A percentile compares a stretch with the other conserved stretches of the same genome.
Conservation (phyloP, 64 coral and sea anemone genomes). For the Montipora foliosa region DNA sequence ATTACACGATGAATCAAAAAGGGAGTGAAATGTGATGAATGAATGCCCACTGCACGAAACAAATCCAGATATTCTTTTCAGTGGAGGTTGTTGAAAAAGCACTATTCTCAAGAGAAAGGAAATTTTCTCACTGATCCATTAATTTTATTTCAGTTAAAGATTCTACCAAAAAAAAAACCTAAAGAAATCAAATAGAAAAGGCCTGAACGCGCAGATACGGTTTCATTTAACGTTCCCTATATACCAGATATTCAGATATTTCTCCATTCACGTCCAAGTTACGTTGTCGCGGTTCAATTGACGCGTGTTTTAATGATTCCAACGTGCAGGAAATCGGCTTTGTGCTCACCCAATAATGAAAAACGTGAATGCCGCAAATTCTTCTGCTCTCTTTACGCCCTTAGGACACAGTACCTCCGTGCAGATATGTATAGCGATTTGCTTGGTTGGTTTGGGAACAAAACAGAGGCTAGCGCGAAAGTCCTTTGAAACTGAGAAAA, state of each 20-base stretch:
- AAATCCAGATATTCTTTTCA: background rate
- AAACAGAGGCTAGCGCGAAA: background rate
- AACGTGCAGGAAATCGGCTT: background rate
- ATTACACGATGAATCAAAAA: background rate
- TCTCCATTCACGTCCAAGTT: background rate
- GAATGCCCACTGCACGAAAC: background rate
- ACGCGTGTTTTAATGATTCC: background rate
- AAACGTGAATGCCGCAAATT: background rate
- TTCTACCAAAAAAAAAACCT: too few relatives aligned
- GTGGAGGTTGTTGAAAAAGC: too few relatives aligned
- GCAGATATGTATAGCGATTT: background rate
- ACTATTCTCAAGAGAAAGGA: too few relatives aligned
- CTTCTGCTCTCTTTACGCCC: background rate
- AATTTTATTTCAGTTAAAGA: too few relatives aligned
- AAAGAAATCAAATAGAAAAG: too few relatives aligned
- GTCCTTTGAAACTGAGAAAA: background rate
- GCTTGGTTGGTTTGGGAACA: background rate
- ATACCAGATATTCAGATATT: background rate
- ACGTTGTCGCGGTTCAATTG: background rate
- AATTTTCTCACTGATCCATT: too few relatives aligned
- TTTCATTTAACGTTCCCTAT: too few relatives aligned
- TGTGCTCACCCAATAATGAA: background rate
- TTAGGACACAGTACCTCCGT: background rate
- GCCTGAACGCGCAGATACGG: too few relatives aligned
- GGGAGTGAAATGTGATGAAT: background rate